A percentile compares a stretch with the other conserved stretches of the same genome.
Evolutionary conservation across 2,113 vertebrate genomes (phyloP).

Genomic region (Ibidorhyncha struthersii): DNA sequence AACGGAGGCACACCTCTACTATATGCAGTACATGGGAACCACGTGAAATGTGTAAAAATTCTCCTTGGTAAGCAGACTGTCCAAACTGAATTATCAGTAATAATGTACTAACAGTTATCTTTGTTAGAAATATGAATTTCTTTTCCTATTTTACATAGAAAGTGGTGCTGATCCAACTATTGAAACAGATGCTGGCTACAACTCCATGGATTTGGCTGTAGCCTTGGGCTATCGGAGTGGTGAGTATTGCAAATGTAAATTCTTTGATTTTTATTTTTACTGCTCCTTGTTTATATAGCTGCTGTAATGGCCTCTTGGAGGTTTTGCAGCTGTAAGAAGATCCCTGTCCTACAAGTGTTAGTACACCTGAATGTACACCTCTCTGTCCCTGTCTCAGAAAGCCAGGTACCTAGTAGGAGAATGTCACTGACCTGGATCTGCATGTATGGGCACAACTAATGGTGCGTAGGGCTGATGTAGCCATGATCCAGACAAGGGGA

Average conservation of each 20-base stretch:
- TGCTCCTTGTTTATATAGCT: neutral
- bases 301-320: neutral
- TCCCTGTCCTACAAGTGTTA: neutral
- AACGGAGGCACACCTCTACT: constrained; percentile 95
- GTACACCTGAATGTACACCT: neutral
- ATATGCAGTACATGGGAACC: constrained; percentile 97
- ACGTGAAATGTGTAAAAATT: constrained; percentile 96
- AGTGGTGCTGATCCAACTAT: constrained; percentile 93
- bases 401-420: neutral
- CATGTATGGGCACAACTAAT: neutral
- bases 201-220: constrained; percentile 98
- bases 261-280: neutral
- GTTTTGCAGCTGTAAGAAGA: neutral
- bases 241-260: constrained; percentile 61
- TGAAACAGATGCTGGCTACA: constrained; percentile 96
- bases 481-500: neutral
- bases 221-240: constrained; percentile 94
- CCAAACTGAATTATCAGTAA: neutral
- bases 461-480: neutral
- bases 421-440: neutral
- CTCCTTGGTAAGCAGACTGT: constrained; percentile 84
- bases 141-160: constrained; percentile 76
- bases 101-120: neutral
- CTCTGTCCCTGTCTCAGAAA: neutral
- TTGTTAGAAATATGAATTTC: neutral